Evolutionary conservation across 2,113 vertebrate species (phyloP).

Genomic region (Galemys pyrenaicus): DNA sequence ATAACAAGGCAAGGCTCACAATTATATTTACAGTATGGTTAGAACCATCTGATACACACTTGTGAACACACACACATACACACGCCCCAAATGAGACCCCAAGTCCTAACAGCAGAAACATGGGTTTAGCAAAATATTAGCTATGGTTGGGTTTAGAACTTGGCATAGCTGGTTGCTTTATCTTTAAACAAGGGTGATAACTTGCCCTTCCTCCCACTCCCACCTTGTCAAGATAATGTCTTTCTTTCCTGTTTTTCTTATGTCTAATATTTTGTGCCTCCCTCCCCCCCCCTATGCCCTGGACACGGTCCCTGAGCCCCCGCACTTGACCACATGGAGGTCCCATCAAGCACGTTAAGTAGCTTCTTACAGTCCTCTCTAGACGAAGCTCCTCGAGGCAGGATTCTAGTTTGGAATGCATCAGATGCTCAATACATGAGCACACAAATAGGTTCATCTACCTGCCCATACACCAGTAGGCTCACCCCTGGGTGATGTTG

Average conservation of each 20-base stretch:
- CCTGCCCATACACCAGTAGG: neutral
- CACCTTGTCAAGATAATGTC: too few relatives aligned
- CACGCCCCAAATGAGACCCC: neutral
- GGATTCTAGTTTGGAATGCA: neutral
- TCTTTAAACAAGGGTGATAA: too few relatives aligned
- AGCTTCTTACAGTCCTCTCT: neutral
- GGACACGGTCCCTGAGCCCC: neutral
- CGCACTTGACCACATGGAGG: neutral
- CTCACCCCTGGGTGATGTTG: neutral
- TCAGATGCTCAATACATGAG: neutral
- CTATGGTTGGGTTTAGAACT: neutral
- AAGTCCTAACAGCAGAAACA: neutral
- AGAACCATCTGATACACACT: neutral
- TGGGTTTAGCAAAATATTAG: neutral
- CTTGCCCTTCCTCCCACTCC: too few relatives aligned
- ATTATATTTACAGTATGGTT: neutral
- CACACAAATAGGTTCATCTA: too few relatives aligned
- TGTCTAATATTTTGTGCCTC: neutral
- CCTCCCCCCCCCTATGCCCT: neutral
- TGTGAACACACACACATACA: neutral
- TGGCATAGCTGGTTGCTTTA: too few relatives aligned
- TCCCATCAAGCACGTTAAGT: fast-evolving
- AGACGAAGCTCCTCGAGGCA: neutral
- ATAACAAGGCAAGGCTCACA: neutral
- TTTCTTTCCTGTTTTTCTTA: neutral